A percentile compares a stretch with the other conserved stretches of the same genome.
These are phyloP conservation scores for Tenthredo amoena DNA, from an alignment of 2,888 invertebrate species.

Conservation along the genomic window DNA sequence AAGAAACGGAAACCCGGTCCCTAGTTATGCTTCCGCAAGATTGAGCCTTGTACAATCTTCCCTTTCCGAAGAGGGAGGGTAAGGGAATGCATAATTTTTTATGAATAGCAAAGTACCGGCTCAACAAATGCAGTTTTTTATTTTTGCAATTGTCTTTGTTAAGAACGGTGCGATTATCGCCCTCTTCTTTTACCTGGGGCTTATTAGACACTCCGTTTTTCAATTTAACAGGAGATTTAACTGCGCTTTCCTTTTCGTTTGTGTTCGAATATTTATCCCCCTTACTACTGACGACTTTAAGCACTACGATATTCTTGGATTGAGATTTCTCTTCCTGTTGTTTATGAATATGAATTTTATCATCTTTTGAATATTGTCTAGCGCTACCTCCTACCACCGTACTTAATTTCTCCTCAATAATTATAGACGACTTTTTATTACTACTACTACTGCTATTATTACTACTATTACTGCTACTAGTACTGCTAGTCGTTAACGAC, in stretches of 20 bases:
- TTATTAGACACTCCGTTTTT: background rate
- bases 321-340: slow-evolving; percentile 25
- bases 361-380: slow-evolving; percentile 27
- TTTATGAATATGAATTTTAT: background rate
- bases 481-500: slow-evolving; percentile 66
- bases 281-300: slow-evolving; percentile 9
- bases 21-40: slow-evolving; percentile 83
- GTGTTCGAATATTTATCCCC: background rate
- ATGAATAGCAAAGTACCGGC: slow-evolving; percentile 85
- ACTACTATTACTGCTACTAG: slow-evolving; percentile 63
- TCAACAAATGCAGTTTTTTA: slow-evolving; percentile 82
- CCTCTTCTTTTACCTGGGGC: slow-evolving; percentile 53
- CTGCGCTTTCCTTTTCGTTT: background rate
- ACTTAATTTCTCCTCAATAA: slow-evolving; percentile 15
- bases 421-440: slow-evolving; percentile 74
- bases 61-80: slow-evolving; percentile 80
- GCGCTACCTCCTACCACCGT: background rate
- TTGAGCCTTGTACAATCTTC: slow-evolving; percentile 82
- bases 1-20: slow-evolving; percentile 78
- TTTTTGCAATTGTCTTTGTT: slow-evolving; percentile 72
- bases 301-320: slow-evolving; percentile 22
- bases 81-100: slow-evolving; percentile 83
- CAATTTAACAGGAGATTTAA: background rate
- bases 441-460: slow-evolving; percentile 75
- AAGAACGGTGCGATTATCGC: slow-evolving; percentile 62